phyloP scores from a whole-genome alignment of 2,797 vertebrate genomes.

The Acanthurus tractus region DNA sequence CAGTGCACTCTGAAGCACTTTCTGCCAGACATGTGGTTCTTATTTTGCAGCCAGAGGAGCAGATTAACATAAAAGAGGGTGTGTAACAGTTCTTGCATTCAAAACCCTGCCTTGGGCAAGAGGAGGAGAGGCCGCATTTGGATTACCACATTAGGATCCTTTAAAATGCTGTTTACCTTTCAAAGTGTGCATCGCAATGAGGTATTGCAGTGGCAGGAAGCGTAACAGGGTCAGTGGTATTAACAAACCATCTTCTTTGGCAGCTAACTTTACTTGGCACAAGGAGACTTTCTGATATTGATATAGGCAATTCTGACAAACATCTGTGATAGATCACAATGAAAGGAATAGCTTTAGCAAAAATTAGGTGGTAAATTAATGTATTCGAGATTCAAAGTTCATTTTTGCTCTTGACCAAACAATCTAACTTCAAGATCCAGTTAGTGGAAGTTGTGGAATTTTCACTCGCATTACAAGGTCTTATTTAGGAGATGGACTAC shows the following conservation, averaged over 20 bases:
- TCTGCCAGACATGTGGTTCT: slow-evolving; percentile 87
- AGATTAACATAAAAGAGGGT: slow-evolving; percentile 89
- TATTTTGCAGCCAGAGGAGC: slow-evolving; percentile 82
- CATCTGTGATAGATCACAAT: neutral
- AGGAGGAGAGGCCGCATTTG: slow-evolving; percentile 75
- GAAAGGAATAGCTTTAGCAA: neutral
- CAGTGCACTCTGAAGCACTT: slow-evolving; percentile 67
- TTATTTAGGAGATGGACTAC: neutral
- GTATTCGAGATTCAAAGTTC: too few species aligned
- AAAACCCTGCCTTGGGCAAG: slow-evolving; percentile 76
- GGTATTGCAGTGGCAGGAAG: slow-evolving; percentile 65
- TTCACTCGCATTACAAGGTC: neutral
- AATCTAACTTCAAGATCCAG: neutral
- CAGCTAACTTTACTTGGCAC: slow-evolving; percentile 38
- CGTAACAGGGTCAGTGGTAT: slow-evolving; percentile 67
- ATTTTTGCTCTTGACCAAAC: neutral
- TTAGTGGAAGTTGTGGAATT: neutral
- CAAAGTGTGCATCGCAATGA: slow-evolving; percentile 84
- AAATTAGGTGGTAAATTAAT: neutral
- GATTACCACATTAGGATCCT: slow-evolving; percentile 85
- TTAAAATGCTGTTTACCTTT: slow-evolving; percentile 86
- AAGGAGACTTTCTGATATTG: slow-evolving; percentile 3
- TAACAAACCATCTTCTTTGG: slow-evolving; percentile 57
- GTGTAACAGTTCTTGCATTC: slow-evolving; percentile 83
- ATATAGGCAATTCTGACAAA: slow-evolving; percentile 2